These are phyloP conservation scores for Cosmia pyralina DNA, from an alignment of 2,888 invertebrate genomes.

Conservation along the genomic window DNA sequence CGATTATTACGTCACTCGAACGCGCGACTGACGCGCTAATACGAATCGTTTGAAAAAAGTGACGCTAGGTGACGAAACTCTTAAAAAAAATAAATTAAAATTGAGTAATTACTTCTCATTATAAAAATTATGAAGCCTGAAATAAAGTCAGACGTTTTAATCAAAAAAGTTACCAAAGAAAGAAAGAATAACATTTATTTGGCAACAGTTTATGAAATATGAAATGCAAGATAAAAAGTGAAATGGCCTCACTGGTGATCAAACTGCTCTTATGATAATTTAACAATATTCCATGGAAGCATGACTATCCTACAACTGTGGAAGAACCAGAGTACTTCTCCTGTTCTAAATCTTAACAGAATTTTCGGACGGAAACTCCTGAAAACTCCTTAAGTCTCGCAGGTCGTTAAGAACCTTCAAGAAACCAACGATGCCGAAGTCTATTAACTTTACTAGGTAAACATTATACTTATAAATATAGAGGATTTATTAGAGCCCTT, in stretches of 20 bases:
- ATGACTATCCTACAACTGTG: not conserved
- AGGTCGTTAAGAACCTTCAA: not conserved
- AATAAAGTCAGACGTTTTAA: not conserved
- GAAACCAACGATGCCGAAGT: not conserved
- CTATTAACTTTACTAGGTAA: not conserved
- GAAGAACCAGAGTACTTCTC: too few relatives aligned
- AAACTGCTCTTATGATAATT: not conserved
- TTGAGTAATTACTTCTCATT: too few relatives aligned
- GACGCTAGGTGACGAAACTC: not conserved
- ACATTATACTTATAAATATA: not conserved
- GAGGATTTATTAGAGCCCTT: not conserved
- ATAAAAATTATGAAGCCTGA: not conserved
- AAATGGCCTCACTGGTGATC: not conserved
- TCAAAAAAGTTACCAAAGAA: too few relatives aligned
- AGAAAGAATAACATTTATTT: not conserved
- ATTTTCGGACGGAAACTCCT: not conserved
- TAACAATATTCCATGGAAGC: not conserved
- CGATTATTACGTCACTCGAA: conserved; percentile 77
- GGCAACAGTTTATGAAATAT: not conserved
- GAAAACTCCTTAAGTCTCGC: not conserved
- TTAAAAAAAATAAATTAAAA: not conserved
- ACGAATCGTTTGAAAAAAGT: conserved; percentile 10
- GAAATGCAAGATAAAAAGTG: not conserved
- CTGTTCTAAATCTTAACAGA: not conserved
- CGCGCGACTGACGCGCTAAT: conserved; percentile 47